Base-by-base conservation (phyloP, 2,113 vertebrate genomes). In the Phoxinus phoxinus region DNA sequence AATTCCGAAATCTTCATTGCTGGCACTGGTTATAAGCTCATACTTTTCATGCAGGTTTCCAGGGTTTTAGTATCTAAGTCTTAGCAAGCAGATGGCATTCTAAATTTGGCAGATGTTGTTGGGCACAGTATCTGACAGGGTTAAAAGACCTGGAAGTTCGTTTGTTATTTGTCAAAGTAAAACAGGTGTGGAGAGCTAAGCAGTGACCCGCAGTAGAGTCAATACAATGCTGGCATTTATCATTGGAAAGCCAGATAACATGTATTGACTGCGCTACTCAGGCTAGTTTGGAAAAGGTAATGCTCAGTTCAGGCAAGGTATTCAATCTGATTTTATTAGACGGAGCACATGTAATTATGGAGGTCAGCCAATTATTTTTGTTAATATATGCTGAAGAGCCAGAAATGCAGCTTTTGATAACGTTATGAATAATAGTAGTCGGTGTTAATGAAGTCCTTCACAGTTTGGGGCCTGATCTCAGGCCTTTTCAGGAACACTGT, bases 91-190 rank as follows among this genome's bases (percentile, higher is more conserved):
- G 61, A 83, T 59, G 80, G 61, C 32, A 53, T 76, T 35, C 72
- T 77, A 13, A 25, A 32, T 35, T 53, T 83, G 69, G 65, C 78
- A 86, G 86, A 30, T 61, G 74, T 75, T 51, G n/a, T 53, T 78
- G 35, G 51, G 65, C 69, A 84, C 77, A 25, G 63, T n/a, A 27
- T 73, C 58, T 35, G 41, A 78, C 81, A 84, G 76, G 74, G 59
- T 84, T 51, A 79, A 53, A 73, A 69, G 58, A 84, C 41, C 86
- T 78, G 73, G 65, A 59, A 71, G 85, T 27, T 84, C 4, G 25
- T 86, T 86, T 51, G 73, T 48, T 84, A 71, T 86, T 86, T 86
- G 63, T 86, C 51, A 78, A 77, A 84, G 86, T 84, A 71, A 46
- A 83, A 71, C 25, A 83, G 61, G 81, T 86, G 81, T 71, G 37